phyloP scores from a whole-genome alignment of 2,888 invertebrate genomes.

The Maniola hyperantus region DNA sequence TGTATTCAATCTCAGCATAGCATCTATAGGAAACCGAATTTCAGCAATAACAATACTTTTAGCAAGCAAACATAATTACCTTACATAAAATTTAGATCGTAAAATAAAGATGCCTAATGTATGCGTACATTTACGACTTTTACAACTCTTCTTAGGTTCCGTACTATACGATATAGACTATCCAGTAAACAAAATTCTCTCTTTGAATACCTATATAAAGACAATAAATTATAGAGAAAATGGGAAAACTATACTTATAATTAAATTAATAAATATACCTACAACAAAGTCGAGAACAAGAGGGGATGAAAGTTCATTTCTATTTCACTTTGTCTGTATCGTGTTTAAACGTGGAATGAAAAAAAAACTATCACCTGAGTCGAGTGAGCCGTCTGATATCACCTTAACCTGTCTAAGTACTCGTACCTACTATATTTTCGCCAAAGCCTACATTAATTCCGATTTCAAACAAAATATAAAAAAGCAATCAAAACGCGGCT shows the following conservation, averaged over 20 bases:
- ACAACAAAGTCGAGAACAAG: too few species aligned
- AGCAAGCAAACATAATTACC: neutral
- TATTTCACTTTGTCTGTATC: too few species aligned
- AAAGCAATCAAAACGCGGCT: slow-evolving; percentile 15
- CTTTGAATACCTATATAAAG: neutral
- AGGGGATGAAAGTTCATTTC: too few species aligned
- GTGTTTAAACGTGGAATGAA: too few species aligned
- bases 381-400: too few species aligned
- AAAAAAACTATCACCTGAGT: too few species aligned
- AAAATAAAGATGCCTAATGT: neutral
- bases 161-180: neutral
- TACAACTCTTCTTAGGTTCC: neutral
- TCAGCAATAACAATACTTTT: slow-evolving; percentile 5
- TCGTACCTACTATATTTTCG: too few species aligned
- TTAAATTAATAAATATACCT: too few species aligned
- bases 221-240: too few species aligned
- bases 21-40: slow-evolving; percentile 1
- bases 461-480: slow-evolving; percentile 16
- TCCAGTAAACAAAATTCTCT: neutral
- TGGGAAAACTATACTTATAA: neutral
- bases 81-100: neutral
- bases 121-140: slow-evolving; percentile 5
- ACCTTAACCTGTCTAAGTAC: too few species aligned
- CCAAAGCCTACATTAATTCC: neutral
- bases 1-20: neutral